Evolutionary conservation across 2,888 invertebrate genomes (phyloP).

Genomic region (Abrostola triplasia): DNA sequence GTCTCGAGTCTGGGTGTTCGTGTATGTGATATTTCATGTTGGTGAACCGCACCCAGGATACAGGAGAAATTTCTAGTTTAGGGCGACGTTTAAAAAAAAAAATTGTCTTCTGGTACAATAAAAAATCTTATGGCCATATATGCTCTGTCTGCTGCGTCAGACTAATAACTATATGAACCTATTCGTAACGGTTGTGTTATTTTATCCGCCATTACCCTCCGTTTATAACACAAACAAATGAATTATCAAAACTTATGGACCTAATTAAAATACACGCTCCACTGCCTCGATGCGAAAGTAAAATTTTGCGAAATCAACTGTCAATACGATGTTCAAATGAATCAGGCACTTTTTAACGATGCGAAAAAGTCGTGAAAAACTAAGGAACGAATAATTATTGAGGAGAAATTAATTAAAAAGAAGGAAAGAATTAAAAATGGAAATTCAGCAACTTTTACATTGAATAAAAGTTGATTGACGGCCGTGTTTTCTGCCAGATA

Average conservation of each 20-base stretch:
- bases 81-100: too few relatives aligned
- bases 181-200: too few relatives aligned
- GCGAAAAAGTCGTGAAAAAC: constrained; percentile 33
- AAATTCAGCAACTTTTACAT: constrained; percentile 33
- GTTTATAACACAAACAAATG: not conserved
- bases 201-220: too few relatives aligned
- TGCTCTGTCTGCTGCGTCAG: too few relatives aligned
- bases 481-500: not conserved
- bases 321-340: constrained; percentile 44
- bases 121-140: too few relatives aligned
- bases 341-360: constrained; percentile 48
- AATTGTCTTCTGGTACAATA: too few relatives aligned
- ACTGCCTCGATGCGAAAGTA: constrained; percentile 12
- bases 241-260: constrained; percentile 8
- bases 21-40: too few relatives aligned
- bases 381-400: constrained; percentile 31
- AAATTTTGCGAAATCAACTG: constrained; percentile 35
- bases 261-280: constrained; percentile 34
- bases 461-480: constrained; percentile 17
- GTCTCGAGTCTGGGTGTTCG: too few relatives aligned
- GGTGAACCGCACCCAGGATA: too few relatives aligned
- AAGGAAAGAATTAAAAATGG: constrained; percentile 32
- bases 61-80: too few relatives aligned
- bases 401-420: constrained; percentile 42
- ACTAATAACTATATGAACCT: too few relatives aligned